Conservation (phyloP, 2,888 invertebrate species). For the Agriopis leucophaearia region DNA sequence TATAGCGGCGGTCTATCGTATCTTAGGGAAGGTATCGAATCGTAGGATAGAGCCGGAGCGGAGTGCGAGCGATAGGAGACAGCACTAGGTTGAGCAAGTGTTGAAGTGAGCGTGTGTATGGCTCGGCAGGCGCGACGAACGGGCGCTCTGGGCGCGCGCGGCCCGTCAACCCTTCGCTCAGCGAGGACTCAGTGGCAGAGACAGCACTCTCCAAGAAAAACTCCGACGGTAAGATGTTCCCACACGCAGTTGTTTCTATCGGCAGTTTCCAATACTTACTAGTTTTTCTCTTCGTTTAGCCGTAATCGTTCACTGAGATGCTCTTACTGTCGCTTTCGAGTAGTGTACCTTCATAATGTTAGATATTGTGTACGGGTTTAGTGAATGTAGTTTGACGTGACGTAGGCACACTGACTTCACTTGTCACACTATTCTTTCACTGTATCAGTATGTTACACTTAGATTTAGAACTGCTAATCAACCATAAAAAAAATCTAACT, state of each 20-base stretch:
- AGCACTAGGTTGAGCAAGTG: slow-evolving; percentile 53
- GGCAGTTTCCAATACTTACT: slow-evolving; percentile 53
- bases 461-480: slow-evolving; percentile 40
- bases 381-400: slow-evolving; percentile 57
- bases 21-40: slow-evolving; percentile 22
- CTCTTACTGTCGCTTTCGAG: slow-evolving; percentile 75
- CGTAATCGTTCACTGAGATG: slow-evolving; percentile 67
- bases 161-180: slow-evolving; percentile 89
- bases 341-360: slow-evolving; percentile 60
- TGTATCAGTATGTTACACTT: slow-evolving; percentile 49
- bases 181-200: slow-evolving; percentile 94
- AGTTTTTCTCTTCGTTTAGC: slow-evolving; percentile 63
- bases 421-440: slow-evolving; percentile 52
- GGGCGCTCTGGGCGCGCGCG: slow-evolving; percentile 76
- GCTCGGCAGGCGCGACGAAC: slow-evolving; percentile 81
- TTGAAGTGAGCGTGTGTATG: slow-evolving; percentile 81
- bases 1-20: slow-evolving; percentile 21
- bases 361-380: slow-evolving; percentile 55
- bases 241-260: slow-evolving; percentile 49
- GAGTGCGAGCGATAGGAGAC: slow-evolving; percentile 7
- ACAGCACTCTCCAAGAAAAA: slow-evolving; percentile 93
- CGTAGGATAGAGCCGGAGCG: slow-evolving; percentile 10
- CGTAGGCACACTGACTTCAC: slow-evolving; percentile 48
- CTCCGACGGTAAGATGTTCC: slow-evolving; percentile 91
- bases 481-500: slow-evolving; percentile 44